Conservation (phyloP, 2,113 vertebrate genomes). For the Camelus dromedarius region DNA sequence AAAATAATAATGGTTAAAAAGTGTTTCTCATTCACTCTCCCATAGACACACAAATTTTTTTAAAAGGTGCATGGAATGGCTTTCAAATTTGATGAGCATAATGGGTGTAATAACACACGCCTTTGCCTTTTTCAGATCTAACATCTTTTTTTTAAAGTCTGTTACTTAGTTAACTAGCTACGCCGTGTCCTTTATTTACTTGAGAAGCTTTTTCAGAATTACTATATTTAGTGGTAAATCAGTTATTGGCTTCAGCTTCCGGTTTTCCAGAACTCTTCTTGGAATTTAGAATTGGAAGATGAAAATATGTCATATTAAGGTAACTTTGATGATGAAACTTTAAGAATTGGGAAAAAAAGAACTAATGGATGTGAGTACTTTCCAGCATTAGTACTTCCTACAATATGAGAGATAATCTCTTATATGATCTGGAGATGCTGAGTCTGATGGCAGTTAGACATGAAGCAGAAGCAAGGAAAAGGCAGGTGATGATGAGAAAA, state of each 20-base stretch:
- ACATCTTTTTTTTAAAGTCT: background rate
- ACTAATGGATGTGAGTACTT: background rate
- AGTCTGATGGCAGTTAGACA: background rate
- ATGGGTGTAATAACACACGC: background rate
- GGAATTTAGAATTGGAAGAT: slow-evolving; percentile 9
- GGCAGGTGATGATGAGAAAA: background rate
- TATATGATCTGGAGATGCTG: background rate
- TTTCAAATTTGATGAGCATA: background rate
- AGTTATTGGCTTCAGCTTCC: background rate
- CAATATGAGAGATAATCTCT: background rate
- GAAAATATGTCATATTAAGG: background rate
- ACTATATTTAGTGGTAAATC: background rate
- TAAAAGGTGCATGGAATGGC: background rate
- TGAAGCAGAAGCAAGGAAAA: background rate
- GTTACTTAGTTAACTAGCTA: background rate
- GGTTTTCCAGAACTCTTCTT: background rate
- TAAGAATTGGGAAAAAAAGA: background rate
- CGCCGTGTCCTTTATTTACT: background rate
- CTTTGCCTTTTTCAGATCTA: background rate
- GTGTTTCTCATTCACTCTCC: background rate
- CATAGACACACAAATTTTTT: background rate
- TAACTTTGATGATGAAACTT: background rate
- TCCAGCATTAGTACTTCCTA: background rate
- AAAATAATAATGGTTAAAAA: background rate
- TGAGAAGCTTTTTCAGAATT: background rate